phyloP scores from a whole-genome alignment of 2,888 invertebrate genomes.

The Caenorhabditis wallacei region DNA sequence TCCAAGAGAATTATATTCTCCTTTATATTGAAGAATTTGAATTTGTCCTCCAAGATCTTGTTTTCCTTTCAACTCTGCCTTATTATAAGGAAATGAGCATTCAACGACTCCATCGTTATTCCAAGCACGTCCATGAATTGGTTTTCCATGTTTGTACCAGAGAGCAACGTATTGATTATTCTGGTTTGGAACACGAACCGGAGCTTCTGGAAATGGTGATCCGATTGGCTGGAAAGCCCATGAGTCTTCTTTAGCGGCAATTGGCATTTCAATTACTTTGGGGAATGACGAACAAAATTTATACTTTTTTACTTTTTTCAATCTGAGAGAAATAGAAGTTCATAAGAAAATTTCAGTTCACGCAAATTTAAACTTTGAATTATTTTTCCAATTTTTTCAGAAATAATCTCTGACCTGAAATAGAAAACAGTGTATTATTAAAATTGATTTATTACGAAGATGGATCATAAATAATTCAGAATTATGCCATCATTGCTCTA shows the following conservation, averaged over 20 bases:
- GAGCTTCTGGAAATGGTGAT: conserved; percentile 75
- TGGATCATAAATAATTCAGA: neutral
- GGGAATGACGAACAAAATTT: neutral
- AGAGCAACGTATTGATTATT: conserved; percentile 76
- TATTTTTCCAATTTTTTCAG: too few relatives aligned
- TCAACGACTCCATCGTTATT: conserved; percentile 77
- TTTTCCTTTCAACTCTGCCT: conserved; percentile 74
- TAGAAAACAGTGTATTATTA: too few relatives aligned
- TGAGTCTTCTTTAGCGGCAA: conserved; percentile 43
- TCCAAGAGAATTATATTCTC: conserved; percentile 67
- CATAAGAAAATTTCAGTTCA: neutral
- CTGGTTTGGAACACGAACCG: conserved; percentile 70
- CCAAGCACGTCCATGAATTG: conserved; percentile 76
- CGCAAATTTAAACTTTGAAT: neutral
- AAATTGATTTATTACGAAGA: too few relatives aligned
- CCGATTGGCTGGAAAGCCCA: conserved; percentile 75
- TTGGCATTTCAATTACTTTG: conserved; percentile 16
- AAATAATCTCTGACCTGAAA: too few relatives aligned
- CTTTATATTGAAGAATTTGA: conserved; percentile 76
- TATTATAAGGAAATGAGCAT: conserved; percentile 76
- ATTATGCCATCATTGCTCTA: conserved; percentile 43
- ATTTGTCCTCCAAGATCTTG: conserved; percentile 76
- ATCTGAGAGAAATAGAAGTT: too few relatives aligned
- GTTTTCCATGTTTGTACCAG: conserved; percentile 79
- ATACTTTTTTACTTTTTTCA: neutral